phyloP scores from a whole-genome alignment of 1,140 invertebrate genomes.

The Solenopsis fugax region DNA sequence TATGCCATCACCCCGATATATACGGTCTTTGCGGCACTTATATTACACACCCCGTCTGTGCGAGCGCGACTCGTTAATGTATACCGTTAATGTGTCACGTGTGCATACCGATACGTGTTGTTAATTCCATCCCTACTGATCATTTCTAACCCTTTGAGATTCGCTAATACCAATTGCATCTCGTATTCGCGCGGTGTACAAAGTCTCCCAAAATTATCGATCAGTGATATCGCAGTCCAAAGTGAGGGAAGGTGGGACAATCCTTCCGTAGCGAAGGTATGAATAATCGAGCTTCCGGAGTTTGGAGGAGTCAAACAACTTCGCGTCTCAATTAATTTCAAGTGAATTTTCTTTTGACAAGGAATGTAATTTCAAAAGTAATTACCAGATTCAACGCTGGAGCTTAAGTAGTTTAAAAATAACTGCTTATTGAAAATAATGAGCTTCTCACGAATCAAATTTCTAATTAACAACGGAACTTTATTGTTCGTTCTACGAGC shows the following conservation, averaged over 20 bases:
- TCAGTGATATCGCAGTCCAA: constrained; percentile 21
- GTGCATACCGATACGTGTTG: constrained; percentile 42
- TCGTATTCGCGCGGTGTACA: constrained; percentile 25
- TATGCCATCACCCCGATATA: constrained; percentile 30
- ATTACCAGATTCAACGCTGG: constrained; percentile 1
- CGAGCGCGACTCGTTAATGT: constrained; percentile 40
- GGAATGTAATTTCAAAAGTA: constrained; percentile 49
- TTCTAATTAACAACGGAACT: constrained; percentile 21
- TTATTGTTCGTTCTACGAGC: background rate
- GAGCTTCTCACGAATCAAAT: background rate
- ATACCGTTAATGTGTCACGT: constrained; percentile 51
- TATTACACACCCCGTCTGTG: constrained; percentile 43
- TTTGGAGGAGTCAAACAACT: constrained; percentile 27
- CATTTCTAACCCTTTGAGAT: constrained; percentile 58
- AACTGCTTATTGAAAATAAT: background rate
- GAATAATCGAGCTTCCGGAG: constrained; percentile 43
- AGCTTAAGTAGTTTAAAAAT: constrained; percentile 26
- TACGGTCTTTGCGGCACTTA: constrained; percentile 61
- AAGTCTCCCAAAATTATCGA: constrained; percentile 30
- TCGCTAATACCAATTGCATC: constrained; percentile 19
- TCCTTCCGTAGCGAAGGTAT: background rate
- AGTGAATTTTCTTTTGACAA: constrained; percentile 51
- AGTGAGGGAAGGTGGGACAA: constrained; percentile 18
- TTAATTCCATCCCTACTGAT: constrained; percentile 56
- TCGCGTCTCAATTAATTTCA: constrained; percentile 47